These are phyloP conservation scores for Kryptolebias ocellatus DNA, from an alignment of 2,797 vertebrate genomes.

Conservation along the genomic window DNA sequence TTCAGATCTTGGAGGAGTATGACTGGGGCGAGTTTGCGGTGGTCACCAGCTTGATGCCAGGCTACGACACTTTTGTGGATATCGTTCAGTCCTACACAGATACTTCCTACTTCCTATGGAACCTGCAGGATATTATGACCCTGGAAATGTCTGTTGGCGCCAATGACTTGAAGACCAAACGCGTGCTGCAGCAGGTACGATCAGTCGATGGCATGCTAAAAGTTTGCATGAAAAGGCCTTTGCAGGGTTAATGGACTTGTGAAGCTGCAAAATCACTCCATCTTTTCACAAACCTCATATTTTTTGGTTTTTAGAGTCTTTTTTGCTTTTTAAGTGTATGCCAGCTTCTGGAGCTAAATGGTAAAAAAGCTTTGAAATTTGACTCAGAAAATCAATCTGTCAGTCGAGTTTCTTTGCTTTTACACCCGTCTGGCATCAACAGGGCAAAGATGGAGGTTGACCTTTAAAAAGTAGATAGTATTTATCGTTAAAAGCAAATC, in stretches of 20 bases:
- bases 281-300: neutral
- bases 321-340: neutral
- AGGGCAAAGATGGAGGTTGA: no score
- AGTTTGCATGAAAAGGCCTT: neutral
- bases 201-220: neutral
- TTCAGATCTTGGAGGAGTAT: constrained; percentile 96
- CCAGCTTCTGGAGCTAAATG: neutral
- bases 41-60: constrained; percentile 94
- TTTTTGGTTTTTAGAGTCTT: neutral
- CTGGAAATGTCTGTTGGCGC: constrained; percentile 91
- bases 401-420: no score
- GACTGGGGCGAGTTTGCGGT: constrained; percentile 94
- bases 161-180: constrained; percentile 82
- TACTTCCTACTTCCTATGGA: constrained; percentile 92
- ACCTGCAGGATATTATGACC: constrained; percentile 90
- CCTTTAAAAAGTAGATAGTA: no score
- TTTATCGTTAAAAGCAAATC: no score
- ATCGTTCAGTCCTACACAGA: constrained; percentile 91
- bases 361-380: no score
- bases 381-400: no score
- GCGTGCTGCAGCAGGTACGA: constrained; percentile 89
- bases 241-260: no score
- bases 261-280: neutral
- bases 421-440: no score
- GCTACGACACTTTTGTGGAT: constrained; percentile 92